Base-by-base conservation (phyloP, 2,888 invertebrate species). In the Papilio gigon region DNA sequence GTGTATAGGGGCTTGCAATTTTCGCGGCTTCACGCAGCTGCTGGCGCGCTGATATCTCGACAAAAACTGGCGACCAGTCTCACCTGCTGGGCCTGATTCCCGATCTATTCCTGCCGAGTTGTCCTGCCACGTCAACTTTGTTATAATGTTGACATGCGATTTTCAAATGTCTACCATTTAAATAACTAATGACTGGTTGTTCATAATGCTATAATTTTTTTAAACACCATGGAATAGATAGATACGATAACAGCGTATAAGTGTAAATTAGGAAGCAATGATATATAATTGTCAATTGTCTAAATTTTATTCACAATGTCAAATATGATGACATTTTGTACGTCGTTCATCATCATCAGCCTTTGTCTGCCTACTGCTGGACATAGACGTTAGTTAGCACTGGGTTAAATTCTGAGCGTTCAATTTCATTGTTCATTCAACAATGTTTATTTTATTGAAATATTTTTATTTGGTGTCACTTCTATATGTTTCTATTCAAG, bases 1-100 rank as follows among this genome's bases (percentile, higher is more conserved):
- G 78, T 80, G 80, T 76, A 92, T 92, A 92, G 85, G 92, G 92
- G 92, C 89, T 85, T 59, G 90, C 86, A 89, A 90, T 91, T 91
- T 91, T 89, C 87, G 80, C 85, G 81, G 71, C 68, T 50, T 68
- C 64, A 47, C 78, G 79, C 91, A 90, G 87, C 87, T 86, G 87
- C 79, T 74, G 67, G 71, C 77, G 73, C 72, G 50, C 72, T 74
- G 71, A 79, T 90, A 90, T 90, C 89, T 88, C 79, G 84, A 89
- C 87, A 91, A 92, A 91, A 91, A 91, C 83, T 85, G 86, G 86
- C 87, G 84, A 81, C 75, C 73, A 83, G 84, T 56, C 30, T 56
- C 92, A 91, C 90, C 91, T 91, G 91, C 91, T 65, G 79, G 75
- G 76, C 76, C 79, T 79, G 79, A 80, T 83, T 83, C 80, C 30